These are phyloP conservation scores for Mya arenaria DNA, from an alignment of 1,140 invertebrate species.

Conservation along the genomic window DNA sequence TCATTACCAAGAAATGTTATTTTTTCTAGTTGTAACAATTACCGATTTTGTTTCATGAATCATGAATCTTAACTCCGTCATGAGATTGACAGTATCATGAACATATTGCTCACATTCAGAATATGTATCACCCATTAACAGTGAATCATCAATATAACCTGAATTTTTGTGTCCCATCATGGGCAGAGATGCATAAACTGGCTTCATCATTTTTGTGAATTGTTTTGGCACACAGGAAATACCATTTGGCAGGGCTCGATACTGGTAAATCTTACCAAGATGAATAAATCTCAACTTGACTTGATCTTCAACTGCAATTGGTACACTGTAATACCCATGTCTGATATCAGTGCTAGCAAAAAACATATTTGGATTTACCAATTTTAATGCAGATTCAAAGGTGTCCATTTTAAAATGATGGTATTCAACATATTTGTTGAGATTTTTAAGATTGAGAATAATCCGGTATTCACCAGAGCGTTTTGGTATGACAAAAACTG, in stretches of 20 bases:
- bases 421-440: slow-evolving; percentile 40
- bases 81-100: slow-evolving; percentile 27
- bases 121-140: no score
- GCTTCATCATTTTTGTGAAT: slow-evolving; percentile 36
- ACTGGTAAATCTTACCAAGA: slow-evolving; percentile 27
- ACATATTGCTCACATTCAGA: no score
- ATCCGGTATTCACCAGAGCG: slow-evolving; percentile 29
- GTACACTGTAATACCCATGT: slow-evolving; percentile 24
- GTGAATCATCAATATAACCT: no score
- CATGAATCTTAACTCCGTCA: slow-evolving; percentile 40
- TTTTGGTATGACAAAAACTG: slow-evolving; percentile 29
- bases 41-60: slow-evolving; percentile 54
- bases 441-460: slow-evolving; percentile 32
- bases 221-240: slow-evolving; percentile 24
- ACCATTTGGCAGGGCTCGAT: slow-evolving; percentile 15
- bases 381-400: slow-evolving; percentile 36
- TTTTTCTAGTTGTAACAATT: slow-evolving; percentile 28
- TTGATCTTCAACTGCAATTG: slow-evolving; percentile 20
- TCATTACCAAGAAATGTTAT: slow-evolving; percentile 54
- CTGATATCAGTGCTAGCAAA: not conserved
- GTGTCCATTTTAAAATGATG: slow-evolving; percentile 61
- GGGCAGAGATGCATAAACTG: no score
- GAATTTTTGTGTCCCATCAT: no score
- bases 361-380: slow-evolving; percentile 21
- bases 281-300: slow-evolving; percentile 19